Evolutionary conservation across 37 sponge, comb jelly and placozoan genomes (phyloP).

Genomic region (Haliclona indistincta): DNA sequence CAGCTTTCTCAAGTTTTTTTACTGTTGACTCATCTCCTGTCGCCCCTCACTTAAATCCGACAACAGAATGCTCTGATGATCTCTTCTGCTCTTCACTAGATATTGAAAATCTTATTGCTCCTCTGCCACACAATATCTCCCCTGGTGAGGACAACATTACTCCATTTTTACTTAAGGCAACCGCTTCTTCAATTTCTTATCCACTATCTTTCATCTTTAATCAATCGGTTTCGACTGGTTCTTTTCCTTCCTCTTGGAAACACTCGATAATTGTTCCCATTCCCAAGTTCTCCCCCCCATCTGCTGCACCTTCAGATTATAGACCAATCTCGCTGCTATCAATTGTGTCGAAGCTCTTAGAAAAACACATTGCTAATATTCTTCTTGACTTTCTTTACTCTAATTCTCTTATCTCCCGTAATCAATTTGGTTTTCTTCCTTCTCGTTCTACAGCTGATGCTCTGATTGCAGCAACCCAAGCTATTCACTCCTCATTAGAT

Average conservation of each 20-base stretch:
- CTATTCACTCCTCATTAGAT: too few relatives aligned
- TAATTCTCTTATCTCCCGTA: not conserved
- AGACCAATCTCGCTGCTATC: not conserved
- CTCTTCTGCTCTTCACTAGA: not conserved
- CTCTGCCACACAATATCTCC: not conserved
- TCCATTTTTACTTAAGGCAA: not conserved
- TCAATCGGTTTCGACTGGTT: not conserved
- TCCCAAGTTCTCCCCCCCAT: not conserved
- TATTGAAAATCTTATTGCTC: not conserved
- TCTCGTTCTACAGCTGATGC: not conserved
- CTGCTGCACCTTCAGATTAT: not conserved
- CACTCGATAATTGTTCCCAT: not conserved
- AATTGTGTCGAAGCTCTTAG: too few relatives aligned
- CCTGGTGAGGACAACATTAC: not conserved
- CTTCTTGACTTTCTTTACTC: too few relatives aligned
- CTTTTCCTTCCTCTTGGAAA: not conserved
- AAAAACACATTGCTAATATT: too few relatives aligned
- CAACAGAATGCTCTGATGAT: not conserved
- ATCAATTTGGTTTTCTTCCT: slow-evolving; percentile 7
- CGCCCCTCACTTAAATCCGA: not conserved
- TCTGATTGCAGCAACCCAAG: not conserved
- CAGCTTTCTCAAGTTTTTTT: not conserved
- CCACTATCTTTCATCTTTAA: not conserved
- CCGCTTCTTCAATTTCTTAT: not conserved
- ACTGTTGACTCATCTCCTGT: not conserved